These are phyloP conservation scores for Drosophila prosaltans DNA, from an alignment of 1,140 invertebrate genomes.

Conservation along the genomic window DNA sequence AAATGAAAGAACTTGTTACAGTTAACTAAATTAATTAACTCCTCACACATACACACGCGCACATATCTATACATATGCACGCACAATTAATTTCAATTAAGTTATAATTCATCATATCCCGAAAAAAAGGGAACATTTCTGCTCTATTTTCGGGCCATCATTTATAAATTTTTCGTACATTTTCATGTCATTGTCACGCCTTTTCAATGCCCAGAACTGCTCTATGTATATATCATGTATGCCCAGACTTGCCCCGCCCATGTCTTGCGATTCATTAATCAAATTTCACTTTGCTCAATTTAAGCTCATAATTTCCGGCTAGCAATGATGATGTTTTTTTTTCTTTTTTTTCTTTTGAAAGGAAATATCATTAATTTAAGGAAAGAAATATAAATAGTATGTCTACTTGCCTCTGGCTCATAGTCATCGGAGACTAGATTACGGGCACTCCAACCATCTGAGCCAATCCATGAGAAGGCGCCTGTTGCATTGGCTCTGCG, in stretches of 20 bases:
- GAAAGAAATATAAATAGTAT: conserved; percentile 22
- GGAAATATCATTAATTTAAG: conserved; percentile 25
- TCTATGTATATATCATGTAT: no score
- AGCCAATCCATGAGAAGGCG: conserved; percentile 96
- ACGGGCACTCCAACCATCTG: conserved; percentile 95
- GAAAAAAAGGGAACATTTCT: conserved; percentile 14
- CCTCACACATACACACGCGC: conserved; percentile 28
- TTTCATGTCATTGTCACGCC: conserved; percentile 47
- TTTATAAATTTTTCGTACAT: conserved; percentile 58
- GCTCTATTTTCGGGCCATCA: conserved; percentile 35
- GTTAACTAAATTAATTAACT: conserved; percentile 52
- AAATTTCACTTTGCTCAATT: conserved; percentile 65
- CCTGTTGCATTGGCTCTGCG: conserved; percentile 93
- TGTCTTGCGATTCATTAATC: conserved; percentile 61
- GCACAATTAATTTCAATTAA: conserved; percentile 80
- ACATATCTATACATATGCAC: conserved; percentile 17
- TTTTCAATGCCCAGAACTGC: conserved; percentile 24
- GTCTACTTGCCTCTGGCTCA: conserved; percentile 87
- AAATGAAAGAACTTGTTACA: not conserved
- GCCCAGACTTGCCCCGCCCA: conserved; percentile 29
- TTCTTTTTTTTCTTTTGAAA: not conserved
- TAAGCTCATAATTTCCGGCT: conserved; percentile 62
- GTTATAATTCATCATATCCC: conserved; percentile 70
- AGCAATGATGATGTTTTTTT: not conserved
- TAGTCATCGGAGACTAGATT: conserved; percentile 94